These are phyloP conservation scores for Pelodiscus sinensis DNA, from an alignment of 2,113 vertebrate genomes.

Conservation along the genomic window DNA sequence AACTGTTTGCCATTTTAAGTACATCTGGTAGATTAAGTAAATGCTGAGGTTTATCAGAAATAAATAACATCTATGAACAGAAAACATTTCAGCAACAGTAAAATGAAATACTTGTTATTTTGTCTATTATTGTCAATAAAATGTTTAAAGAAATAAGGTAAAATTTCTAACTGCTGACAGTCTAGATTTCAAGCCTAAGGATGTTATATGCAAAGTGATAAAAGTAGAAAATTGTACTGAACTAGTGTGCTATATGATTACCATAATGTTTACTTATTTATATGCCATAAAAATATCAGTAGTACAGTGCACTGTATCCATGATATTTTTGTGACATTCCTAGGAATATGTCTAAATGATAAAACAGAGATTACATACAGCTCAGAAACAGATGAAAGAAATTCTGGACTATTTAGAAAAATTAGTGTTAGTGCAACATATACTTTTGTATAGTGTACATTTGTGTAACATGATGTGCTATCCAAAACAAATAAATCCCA, in stretches of 20 bases:
- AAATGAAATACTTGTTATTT: neutral
- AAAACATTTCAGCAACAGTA: neutral
- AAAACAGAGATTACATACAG: neutral
- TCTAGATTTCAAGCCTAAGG: neutral
- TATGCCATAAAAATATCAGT: neutral
- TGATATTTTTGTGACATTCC: neutral
- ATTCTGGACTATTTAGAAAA: neutral
- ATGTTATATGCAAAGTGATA: neutral
- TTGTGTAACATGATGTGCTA: neutral
- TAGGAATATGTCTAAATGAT: neutral
- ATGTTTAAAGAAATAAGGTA: neutral
- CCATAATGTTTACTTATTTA: neutral
- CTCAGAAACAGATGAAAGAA: neutral
- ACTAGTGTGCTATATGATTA: neutral
- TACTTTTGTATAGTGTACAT: neutral
- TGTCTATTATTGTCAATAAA: neutral
- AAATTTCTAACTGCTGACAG: neutral
- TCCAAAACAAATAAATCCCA: neutral
- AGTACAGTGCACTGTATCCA: neutral
- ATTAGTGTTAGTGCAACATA: neutral
- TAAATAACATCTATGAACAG: neutral
- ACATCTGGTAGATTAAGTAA: neutral
- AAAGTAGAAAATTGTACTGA: neutral
- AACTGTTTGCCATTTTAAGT: neutral
- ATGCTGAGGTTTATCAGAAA: neutral